Percentiles rank a stretch among this genome's conserved stretches.
Conservation (phyloP, 2,888 invertebrate genomes). For the Acrocyrtus sp. region DNA sequence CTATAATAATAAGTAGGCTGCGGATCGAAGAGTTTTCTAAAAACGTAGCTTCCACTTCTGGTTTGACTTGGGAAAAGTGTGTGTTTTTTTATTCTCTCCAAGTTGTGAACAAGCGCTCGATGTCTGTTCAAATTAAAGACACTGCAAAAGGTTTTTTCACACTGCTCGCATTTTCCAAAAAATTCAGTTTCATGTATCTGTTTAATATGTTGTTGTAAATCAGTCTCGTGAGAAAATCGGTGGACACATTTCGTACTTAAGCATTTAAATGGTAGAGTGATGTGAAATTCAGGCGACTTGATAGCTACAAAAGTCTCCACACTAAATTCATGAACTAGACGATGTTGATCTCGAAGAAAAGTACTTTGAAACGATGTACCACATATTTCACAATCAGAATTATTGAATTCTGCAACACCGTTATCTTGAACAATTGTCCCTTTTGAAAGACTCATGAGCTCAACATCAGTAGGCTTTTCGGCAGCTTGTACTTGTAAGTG, state of each 20-base stretch:
- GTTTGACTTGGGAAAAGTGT: not conserved
- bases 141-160: not conserved
- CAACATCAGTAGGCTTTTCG: too few relatives aligned
- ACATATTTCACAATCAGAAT: constrained; percentile 9
- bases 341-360: constrained; percentile 1
- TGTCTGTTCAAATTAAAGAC: not conserved
- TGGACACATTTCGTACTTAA: not conserved
- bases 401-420: not conserved
- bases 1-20: constrained; percentile 16
- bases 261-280: constrained; percentile 13
- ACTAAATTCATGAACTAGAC: constrained; percentile 9
- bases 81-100: not conserved
- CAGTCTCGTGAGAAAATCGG: constrained; percentile 23
- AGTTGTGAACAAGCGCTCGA: not conserved
- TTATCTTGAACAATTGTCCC: not conserved
- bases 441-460: too few relatives aligned
- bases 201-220: constrained; percentile 9
- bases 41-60: too few relatives aligned
- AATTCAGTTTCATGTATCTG: constrained; percentile 1
- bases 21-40: not conserved
- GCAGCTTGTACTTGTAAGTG: constrained; percentile 7
- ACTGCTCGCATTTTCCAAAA: constrained; percentile 7
- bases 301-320: not conserved
- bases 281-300: not conserved
- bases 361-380: not conserved